Conservation (phyloP, 2,888 invertebrate genomes). For the Elegia similella region DNA sequence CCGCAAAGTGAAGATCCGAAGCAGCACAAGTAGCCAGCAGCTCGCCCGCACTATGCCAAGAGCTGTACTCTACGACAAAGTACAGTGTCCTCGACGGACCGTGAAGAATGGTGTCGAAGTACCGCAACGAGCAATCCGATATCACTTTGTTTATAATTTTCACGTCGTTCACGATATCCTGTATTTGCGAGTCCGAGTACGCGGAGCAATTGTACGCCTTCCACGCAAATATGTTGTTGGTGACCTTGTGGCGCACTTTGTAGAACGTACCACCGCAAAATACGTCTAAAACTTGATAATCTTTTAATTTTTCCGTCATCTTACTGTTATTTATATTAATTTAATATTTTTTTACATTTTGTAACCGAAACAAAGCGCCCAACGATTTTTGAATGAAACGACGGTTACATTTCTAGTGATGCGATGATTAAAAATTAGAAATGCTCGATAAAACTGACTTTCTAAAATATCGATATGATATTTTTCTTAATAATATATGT, state of each 20-base stretch:
- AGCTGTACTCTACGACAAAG: constrained; percentile 69
- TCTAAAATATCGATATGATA: background rate
- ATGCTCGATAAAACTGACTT: background rate
- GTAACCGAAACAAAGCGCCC: constrained; percentile 66
- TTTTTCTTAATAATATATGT: too few species aligned
- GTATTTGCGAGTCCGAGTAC: constrained; percentile 67
- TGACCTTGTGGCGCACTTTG: constrained; percentile 79
- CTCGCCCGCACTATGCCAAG: constrained; percentile 64
- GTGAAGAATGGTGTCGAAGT: constrained; percentile 73
- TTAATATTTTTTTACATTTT: constrained; percentile 60
- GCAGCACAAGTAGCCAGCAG: constrained; percentile 53
- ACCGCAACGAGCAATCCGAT: constrained; percentile 59
- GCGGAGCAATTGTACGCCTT: constrained; percentile 72
- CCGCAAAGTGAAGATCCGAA: constrained; percentile 54
- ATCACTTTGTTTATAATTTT: constrained; percentile 63
- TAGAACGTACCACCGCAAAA: constrained; percentile 74
- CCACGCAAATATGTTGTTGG: constrained; percentile 75
- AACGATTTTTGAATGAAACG: constrained; percentile 54
- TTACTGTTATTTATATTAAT: constrained; percentile 27
- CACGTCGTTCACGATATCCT: constrained; percentile 68
- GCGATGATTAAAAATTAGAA: background rate
- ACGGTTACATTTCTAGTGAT: constrained; percentile 61
- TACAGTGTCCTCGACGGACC: constrained; percentile 72
- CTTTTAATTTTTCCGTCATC: constrained; percentile 70
- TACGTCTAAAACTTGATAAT: constrained; percentile 77